Conservation (phyloP, 2,797 vertebrate species). For the Tolypeutes matacus region DNA sequence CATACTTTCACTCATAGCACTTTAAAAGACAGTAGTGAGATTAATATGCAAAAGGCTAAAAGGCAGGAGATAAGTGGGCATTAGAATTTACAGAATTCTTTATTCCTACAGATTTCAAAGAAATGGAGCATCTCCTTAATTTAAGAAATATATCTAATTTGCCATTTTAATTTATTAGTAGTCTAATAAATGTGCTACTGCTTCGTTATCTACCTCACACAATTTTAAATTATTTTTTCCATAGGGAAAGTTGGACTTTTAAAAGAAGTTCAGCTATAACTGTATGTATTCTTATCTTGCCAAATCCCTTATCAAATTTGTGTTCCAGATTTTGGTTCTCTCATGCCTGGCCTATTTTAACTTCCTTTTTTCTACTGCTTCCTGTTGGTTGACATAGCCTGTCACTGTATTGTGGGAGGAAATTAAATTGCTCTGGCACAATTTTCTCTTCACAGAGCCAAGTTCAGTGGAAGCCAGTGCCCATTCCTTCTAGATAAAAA, state of each 20-base stretch:
- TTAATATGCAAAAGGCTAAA: neutral
- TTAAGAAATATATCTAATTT: neutral
- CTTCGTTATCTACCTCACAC: neutral
- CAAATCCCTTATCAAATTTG: slow-evolving; percentile 44
- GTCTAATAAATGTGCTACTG: neutral
- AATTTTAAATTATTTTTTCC: slow-evolving; percentile 32
- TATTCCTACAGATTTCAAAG: slow-evolving; percentile 44
- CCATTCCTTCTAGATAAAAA: slow-evolving; percentile 60
- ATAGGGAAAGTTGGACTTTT: neutral
- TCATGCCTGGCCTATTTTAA: slow-evolving; percentile 59
- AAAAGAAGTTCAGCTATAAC: neutral
- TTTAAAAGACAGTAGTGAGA: slow-evolving; percentile 18
- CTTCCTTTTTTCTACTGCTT: slow-evolving; percentile 57
- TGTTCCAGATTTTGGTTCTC: slow-evolving; percentile 47
- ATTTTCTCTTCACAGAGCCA: slow-evolving; percentile 42
- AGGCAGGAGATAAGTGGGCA: neutral
- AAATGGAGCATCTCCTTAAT: neutral
- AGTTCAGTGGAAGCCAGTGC: slow-evolving; percentile 25
- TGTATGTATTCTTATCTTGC: neutral
- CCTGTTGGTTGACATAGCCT: slow-evolving; percentile 60
- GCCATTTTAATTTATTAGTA: slow-evolving; percentile 51
- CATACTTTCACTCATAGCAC: neutral
- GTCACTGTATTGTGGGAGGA: slow-evolving; percentile 55
- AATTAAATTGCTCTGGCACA: slow-evolving; percentile 70
- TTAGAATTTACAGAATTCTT: slow-evolving; percentile 24